A percentile compares a stretch with the other conserved stretches of the same genome.
Evolutionary conservation across 1,140 invertebrate species (phyloP).

Genomic region (Papilio glaucus): DNA sequence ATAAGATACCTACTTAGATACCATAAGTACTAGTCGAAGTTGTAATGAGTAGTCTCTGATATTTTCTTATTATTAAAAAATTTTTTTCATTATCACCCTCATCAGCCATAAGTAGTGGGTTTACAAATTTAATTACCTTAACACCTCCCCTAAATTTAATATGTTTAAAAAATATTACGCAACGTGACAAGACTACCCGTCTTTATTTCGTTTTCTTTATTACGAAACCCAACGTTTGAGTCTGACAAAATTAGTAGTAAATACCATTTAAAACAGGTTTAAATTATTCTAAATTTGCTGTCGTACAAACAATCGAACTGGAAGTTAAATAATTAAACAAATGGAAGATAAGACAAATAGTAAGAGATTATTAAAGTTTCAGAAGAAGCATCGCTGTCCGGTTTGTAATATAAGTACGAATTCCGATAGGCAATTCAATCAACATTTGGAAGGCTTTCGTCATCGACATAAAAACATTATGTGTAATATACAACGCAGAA

Average conservation of each 20-base stretch:
- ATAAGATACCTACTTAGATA: no score
- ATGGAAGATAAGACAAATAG: slow-evolving; percentile 41
- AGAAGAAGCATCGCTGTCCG: slow-evolving; percentile 63
- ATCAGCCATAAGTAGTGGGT: neutral
- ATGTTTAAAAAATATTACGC: no score
- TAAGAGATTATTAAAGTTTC: slow-evolving; percentile 45
- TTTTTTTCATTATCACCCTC: neutral
- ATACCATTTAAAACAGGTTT: neutral
- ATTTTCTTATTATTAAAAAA: neutral
- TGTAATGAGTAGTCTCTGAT: no score
- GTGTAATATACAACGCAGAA: slow-evolving; percentile 44
- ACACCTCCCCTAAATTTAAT: neutral
- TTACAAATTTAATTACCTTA: neutral
- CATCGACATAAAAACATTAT: slow-evolving; percentile 60
- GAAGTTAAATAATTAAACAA: neutral
- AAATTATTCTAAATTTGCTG: neutral
- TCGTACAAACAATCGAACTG: neutral
- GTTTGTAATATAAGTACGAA: slow-evolving; percentile 69
- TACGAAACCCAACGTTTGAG: neutral
- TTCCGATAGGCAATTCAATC: slow-evolving; percentile 69
- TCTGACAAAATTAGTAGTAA: neutral
- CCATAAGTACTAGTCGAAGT: no score
- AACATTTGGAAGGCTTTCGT: slow-evolving; percentile 70
- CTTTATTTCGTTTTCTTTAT: neutral
- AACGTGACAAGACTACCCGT: neutral